phyloP scores from a whole-genome alignment of 2,888 invertebrate genomes.

The Leptura quadrifasciata region DNA sequence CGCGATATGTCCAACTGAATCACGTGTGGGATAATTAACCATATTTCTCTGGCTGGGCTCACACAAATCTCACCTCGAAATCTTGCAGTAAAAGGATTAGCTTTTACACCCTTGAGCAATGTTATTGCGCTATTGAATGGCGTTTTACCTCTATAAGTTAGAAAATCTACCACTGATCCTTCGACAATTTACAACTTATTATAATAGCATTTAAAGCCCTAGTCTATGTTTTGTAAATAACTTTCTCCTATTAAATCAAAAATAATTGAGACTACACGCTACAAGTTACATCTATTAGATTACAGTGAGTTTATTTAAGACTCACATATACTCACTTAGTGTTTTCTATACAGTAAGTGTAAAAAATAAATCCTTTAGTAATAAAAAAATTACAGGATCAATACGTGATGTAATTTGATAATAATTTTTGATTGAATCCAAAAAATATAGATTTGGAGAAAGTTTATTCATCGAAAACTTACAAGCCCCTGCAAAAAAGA shows the following conservation, averaged over 20 bases:
- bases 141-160: constrained; percentile 38
- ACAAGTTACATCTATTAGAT: no score
- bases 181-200: constrained; percentile 28
- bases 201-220: constrained; percentile 24
- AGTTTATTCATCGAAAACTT: no score
- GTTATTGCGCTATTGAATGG: constrained; percentile 38
- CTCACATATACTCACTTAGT: no score
- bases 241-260: background rate
- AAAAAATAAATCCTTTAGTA: no score
- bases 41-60: constrained; percentile 34
- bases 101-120: constrained; percentile 36
- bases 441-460: no score
- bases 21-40: constrained; percentile 42
- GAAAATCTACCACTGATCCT: constrained; percentile 36
- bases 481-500: no score
- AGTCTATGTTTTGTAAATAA: background rate
- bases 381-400: no score
- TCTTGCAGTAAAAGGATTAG: constrained; percentile 49
- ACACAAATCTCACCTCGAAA: constrained; percentile 30
- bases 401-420: no score
- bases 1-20: constrained; percentile 37
- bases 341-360: no score
- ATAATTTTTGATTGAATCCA: no score
- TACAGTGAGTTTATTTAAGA: no score
- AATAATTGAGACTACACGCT: background rate